A percentile compares a stretch with the other conserved stretches of the same genome.
Evolutionary conservation across 2,113 vertebrate genomes (phyloP).

Genomic region (Polypterus senegalus): DNA sequence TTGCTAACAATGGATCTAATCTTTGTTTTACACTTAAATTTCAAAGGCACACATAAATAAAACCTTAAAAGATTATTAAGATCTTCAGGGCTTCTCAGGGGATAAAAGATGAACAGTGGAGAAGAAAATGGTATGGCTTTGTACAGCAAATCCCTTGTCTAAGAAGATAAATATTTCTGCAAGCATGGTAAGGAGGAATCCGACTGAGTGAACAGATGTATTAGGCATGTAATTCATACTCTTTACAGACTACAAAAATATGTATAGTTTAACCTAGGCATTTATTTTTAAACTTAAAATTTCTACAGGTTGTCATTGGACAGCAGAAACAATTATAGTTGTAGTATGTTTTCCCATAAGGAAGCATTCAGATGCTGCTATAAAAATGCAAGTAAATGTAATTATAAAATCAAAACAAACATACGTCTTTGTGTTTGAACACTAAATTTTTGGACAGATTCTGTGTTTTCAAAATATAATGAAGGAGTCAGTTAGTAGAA

Average conservation of each 20-base stretch:
- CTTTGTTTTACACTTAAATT: background rate
- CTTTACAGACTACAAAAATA: slow-evolving; percentile 1
- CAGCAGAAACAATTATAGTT: too few species aligned
- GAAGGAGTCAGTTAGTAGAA: too few species aligned
- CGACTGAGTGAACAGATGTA: background rate
- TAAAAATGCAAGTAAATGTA: too few species aligned
- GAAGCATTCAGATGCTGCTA: too few species aligned
- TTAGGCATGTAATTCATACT: background rate
- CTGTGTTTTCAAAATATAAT: too few species aligned
- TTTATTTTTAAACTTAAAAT: too few species aligned
- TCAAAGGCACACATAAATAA: background rate
- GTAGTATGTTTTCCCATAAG: too few species aligned
- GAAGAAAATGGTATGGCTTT: background rate
- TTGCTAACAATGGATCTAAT: background rate
- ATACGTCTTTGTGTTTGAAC: too few species aligned
- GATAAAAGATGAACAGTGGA: background rate
- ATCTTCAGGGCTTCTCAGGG: background rate
- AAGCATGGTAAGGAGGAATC: background rate
- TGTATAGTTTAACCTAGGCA: too few species aligned
- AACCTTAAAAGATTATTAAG: slow-evolving; percentile 5
- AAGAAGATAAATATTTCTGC: slow-evolving; percentile 5
- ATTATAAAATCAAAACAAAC: too few species aligned
- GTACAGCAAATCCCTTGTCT: background rate
- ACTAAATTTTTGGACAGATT: too few species aligned
- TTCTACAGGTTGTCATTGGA: too few species aligned